Conservation (phyloP, 2,888 invertebrate genomes). For the Epirrhoe tristata region DNA sequence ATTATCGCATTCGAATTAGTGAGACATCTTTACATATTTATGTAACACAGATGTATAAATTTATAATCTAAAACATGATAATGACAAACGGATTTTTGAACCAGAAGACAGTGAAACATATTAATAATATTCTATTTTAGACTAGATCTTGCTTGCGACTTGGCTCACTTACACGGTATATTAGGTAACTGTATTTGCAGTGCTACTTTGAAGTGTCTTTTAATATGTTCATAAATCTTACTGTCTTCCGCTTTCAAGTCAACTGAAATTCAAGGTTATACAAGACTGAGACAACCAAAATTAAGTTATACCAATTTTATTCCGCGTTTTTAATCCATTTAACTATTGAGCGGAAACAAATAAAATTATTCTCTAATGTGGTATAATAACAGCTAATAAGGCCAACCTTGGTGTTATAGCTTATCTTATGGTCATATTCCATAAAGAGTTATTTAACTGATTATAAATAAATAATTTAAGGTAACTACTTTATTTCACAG, state of each 20-base stretch:
- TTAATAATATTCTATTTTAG: too few species aligned
- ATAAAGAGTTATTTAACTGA: conserved; percentile 4
- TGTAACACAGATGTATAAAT: not conserved
- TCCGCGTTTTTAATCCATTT: not conserved
- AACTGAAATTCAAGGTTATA: not conserved
- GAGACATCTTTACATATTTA: conserved; percentile 8
- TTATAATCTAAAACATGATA: too few species aligned
- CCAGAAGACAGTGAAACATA: too few species aligned
- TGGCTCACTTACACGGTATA: too few species aligned
- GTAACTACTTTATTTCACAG: conserved; percentile 11
- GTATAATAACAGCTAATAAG: conserved; percentile 7
- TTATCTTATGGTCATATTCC: not conserved
- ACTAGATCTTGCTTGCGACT: too few species aligned
- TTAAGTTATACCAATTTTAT: not conserved
- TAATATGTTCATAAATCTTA: too few species aligned
- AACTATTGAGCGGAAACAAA: not conserved
- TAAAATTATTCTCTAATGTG: conserved; percentile 4
- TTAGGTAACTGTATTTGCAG: too few species aligned
- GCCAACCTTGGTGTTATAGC: conserved; percentile 7
- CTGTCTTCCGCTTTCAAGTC: too few species aligned
- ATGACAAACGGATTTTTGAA: too few species aligned
- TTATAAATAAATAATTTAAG: not conserved
- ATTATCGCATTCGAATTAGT: conserved; percentile 49
- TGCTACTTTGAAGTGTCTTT: too few species aligned
- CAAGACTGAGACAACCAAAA: conserved; percentile 6